Percentiles rank a stretch among this genome's conserved stretches.
These are phyloP conservation scores for Hycleus cichorii DNA, from an alignment of 1,140 invertebrate species.

Conservation along the genomic window DNA sequence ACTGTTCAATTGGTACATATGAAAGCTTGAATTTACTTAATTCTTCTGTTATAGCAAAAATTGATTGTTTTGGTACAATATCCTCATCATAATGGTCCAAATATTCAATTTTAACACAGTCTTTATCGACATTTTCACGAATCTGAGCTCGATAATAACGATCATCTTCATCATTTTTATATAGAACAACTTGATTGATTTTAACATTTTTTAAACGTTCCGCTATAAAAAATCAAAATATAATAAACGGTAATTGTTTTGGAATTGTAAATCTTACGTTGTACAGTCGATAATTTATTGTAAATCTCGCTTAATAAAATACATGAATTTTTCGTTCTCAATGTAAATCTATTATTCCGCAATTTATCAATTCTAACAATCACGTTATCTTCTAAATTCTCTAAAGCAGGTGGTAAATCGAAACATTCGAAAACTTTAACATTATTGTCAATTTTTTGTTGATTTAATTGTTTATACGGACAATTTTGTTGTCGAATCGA, in stretches of 20 bases:
- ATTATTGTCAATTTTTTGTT: neutral
- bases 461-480: neutral
- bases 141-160: neutral
- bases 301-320: neutral
- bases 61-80: neutral
- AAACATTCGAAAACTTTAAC: neutral
- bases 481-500: neutral
- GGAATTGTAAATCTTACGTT: neutral
- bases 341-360: neutral
- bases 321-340: conserved; percentile 1
- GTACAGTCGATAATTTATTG: neutral
- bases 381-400: neutral
- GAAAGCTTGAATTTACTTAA: neutral
- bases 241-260: no score
- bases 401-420: neutral
- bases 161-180: neutral
- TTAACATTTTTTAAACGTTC: neutral
- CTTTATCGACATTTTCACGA: neutral
- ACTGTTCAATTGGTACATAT: neutral
- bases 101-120: neutral
- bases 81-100: neutral
- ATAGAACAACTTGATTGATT: neutral
- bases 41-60: conserved; percentile 1
- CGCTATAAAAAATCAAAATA: neutral
- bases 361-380: neutral